Evolutionary conservation across 2,113 vertebrate genomes (phyloP), one percentile per base, ranked within the genome.

Genomic region (Camelus bactrianus): DNA sequence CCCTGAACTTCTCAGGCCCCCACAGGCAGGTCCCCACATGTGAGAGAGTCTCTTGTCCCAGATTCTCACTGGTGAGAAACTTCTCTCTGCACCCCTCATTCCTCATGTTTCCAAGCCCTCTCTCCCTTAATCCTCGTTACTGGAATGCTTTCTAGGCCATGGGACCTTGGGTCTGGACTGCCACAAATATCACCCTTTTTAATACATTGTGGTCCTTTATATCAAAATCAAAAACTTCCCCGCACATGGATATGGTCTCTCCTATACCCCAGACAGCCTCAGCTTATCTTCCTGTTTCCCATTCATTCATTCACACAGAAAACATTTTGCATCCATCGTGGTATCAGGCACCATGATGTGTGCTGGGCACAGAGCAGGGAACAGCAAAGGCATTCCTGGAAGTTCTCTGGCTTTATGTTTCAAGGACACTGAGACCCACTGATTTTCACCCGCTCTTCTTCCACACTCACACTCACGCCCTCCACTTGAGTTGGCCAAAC

Each of bases 21-120:
- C 0, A 14, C 0, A 13, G 22, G 11, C 13, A 76, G 10, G 8
- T 14, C 24, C 2, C 16, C 38, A 24, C 38, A 26, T 0, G 0
- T 38, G 42, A 19, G 7, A 7, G 30, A 35, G 14, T 46, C 2
- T 46, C 26, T n/a, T 1, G 38, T 20, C 0, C 30, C 62, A 6
- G 15, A 19, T 70, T 11, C 15, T 79, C 81, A 69, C 14, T 3
- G 48, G 30, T n/a, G 12, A 42, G 38, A 42, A 42, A 62, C 8
- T 72, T 30, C 30, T 48, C 32, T 32, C n/a, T 62, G 22, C 19
- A 38, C 46, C 30, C 13, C 19, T 81, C 4, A 16, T 90, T 14
- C n/a, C 54, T 82, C 24, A 4, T 86, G 60, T 2, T 4, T 26
- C 10, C 42, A 80, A n/a, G 9, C 1, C 5, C 30, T 20, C n/a